These are phyloP conservation scores for Fregetta grallaria DNA, from an alignment of 2,113 vertebrate genomes.

Conservation along the genomic window DNA sequence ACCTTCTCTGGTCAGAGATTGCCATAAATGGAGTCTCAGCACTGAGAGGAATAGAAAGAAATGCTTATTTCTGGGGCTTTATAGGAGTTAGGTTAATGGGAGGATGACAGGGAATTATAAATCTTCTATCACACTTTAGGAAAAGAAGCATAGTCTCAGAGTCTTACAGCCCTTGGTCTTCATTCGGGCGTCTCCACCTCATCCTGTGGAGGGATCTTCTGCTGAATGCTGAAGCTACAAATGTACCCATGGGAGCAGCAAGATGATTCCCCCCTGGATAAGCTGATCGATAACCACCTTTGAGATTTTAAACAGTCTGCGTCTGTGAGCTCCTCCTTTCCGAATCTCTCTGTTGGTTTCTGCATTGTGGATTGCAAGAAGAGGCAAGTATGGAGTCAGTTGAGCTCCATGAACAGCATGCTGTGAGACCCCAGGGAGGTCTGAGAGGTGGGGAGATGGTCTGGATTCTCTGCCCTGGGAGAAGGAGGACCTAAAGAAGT, in stretches of 20 bases:
- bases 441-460: not conserved
- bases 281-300: fast-evolving
- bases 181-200: not conserved
- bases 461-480: not conserved
- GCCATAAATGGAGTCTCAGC: not conserved
- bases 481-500: not conserved
- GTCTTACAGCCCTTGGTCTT: not conserved
- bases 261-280: not conserved
- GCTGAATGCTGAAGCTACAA: not conserved
- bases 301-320: not conserved
- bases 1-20: not conserved
- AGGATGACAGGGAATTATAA: not conserved
- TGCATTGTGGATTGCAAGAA: not conserved
- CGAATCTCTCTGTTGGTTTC: not conserved
- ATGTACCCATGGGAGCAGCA: not conserved
- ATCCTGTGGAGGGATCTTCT: not conserved
- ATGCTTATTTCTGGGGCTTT: not conserved
- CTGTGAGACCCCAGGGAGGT: not conserved
- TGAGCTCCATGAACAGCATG: fast-evolving
- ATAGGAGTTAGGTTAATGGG: not conserved
- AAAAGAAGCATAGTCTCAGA: not conserved
- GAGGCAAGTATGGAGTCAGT: not conserved
- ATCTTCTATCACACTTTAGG: not conserved
- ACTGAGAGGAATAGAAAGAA: not conserved
- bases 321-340: not conserved